A percentile compares a stretch with the other conserved stretches of the same genome.
These are phyloP conservation scores for Semotilus atromaculatus DNA, from an alignment of 2,797 vertebrate species.

Conservation along the genomic window DNA sequence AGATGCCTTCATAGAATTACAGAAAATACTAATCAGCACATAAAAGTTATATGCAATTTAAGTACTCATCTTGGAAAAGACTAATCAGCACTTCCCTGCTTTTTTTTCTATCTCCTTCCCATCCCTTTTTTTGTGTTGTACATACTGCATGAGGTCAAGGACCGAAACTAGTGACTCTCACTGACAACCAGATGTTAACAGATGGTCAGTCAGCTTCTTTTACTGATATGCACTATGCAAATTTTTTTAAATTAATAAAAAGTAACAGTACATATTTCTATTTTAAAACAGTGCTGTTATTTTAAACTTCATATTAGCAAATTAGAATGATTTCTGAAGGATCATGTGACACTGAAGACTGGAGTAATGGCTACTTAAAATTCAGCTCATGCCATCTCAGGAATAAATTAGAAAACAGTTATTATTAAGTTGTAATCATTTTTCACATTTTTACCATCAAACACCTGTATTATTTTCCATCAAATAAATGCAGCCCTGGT, in stretches of 20 bases:
- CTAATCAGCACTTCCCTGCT: background rate
- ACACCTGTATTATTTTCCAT: background rate
- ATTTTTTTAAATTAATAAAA: too few species aligned
- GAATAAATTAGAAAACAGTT: background rate
- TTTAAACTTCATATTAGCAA: background rate
- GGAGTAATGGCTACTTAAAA: background rate
- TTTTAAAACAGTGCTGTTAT: too few species aligned
- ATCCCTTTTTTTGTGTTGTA: background rate
- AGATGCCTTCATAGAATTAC: background rate
- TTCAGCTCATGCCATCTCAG: background rate
- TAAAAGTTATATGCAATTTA: background rate
- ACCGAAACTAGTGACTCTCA: background rate
- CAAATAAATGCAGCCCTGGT: background rate
- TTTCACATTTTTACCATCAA: background rate
- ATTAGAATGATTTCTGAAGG: too few species aligned
- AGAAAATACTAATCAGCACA: background rate
- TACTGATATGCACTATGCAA: too few species aligned
- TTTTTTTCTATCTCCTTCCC: background rate
- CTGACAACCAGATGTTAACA: background rate
- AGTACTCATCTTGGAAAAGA: background rate
- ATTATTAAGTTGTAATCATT: background rate
- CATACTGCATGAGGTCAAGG: background rate
- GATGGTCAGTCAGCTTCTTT: background rate
- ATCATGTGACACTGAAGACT: too few species aligned
- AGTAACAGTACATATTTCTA: too few species aligned